These are phyloP conservation scores for Apodemus speciosus DNA, from an alignment of 2,113 vertebrate genomes.

Conservation along the genomic window DNA sequence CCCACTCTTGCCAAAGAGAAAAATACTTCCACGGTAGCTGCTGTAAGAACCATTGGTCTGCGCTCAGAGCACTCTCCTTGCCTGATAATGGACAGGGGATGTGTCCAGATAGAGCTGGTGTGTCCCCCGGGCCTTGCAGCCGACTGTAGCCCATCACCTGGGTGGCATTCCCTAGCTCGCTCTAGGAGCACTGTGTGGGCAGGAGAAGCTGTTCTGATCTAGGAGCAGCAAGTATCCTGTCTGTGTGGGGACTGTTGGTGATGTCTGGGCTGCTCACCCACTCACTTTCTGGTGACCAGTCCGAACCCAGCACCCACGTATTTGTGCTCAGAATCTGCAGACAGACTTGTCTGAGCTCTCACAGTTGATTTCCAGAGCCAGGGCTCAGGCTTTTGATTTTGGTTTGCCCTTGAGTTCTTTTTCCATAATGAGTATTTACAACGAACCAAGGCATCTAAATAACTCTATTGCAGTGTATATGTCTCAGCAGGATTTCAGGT, in stretches of 20 bases:
- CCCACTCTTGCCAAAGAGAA: neutral
- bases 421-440: neutral
- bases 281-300: neutral
- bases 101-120: neutral
- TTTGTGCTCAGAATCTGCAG: neutral
- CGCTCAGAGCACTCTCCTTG: neutral
- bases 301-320: neutral
- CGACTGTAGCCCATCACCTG: neutral
- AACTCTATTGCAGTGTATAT: neutral
- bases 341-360: neutral
- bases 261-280: neutral
- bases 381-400: conserved; percentile 26
- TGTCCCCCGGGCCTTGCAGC: neutral
- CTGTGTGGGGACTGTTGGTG: neutral
- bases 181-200: neutral
- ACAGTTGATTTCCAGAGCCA: neutral
- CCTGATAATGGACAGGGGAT: neutral
- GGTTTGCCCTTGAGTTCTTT: conserved; percentile 17
- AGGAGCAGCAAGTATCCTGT: neutral
- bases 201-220: neutral
- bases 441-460: neutral
- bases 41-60: neutral
- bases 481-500: neutral
- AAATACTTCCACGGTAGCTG: neutral
- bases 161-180: neutral